Evolutionary conservation across 2,113 vertebrate species (phyloP), one percentile per base, ranked within the genome.

Genomic region (Falco punctatus): DNA sequence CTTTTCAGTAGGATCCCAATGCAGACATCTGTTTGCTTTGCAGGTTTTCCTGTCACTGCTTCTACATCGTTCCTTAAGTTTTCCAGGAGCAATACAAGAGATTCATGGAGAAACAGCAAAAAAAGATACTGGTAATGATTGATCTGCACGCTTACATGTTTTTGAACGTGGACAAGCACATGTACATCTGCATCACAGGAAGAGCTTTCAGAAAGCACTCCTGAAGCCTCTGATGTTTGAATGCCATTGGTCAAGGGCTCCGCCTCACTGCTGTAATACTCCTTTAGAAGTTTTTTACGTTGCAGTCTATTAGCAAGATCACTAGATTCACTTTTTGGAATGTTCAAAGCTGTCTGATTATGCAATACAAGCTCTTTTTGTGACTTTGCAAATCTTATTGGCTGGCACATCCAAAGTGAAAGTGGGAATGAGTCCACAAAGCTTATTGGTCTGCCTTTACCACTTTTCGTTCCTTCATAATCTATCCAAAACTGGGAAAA

Each of bases 401-500:
- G 99, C 95, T 99, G 99, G 96, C 99, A 99, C 35, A 99, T 98
- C 99, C 99, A 99, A 93, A 99, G 38, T 2, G 99, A 99, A 71
- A 99, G 98, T 1, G 99, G 99, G 85, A 99, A 99, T 22, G 99
- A 98, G 93, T 99, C 99, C 66, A 99, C 98, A 74, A 99, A 99
- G 51, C 98, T 99, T 95, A 99, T 11, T 6, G 99, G 99, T 18
- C 99, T 97, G 23, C 99, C 99, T 91, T 98, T 99, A 11, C 99
- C 99, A 44, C 99, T 98, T 27, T 98, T 98, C 2, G 96, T 98
- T 74, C 99, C 99, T 97, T 99, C 99, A 1, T 99, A 99, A 98
- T 99, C 99, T 90, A 99, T 98, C 99, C 99, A 99, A 97, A 99
- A 99, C 87, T 99, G 99, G 52, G 99, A 98, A 95, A 99, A 99